Percentiles rank a stretch among this genome's conserved stretches.
Conservation (phyloP, 2,797 vertebrate genomes). For the Paguma larvata region DNA sequence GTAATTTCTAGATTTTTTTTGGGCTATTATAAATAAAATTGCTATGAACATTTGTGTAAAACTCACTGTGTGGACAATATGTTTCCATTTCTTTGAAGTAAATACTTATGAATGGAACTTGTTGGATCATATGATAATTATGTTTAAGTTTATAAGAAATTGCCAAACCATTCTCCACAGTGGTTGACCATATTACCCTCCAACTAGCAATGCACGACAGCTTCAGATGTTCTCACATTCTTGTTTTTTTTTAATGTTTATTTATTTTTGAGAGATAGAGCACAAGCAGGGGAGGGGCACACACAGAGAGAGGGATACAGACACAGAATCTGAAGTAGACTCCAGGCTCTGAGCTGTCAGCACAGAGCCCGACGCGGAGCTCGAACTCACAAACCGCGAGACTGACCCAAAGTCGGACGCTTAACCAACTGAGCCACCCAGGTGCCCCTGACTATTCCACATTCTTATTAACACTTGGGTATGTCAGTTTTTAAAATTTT, state of each 20-base stretch:
- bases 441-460: neutral
- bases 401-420: too few species aligned
- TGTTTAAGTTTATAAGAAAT: neutral
- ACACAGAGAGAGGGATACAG: too few species aligned
- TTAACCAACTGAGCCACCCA: too few species aligned
- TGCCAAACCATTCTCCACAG: neutral
- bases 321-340: too few species aligned
- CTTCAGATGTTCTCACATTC: neutral
- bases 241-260: too few species aligned
- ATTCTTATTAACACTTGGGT: neutral
- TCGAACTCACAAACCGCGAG: too few species aligned
- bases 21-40: conserved; percentile 18
- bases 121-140: neutral
- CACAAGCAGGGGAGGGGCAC: too few species aligned
- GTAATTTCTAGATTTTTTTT: neutral
- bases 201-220: neutral
- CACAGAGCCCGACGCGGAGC: too few species aligned
- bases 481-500: conserved; percentile 15
- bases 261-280: too few species aligned
- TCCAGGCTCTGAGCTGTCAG: too few species aligned
- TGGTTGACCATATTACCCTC: neutral
- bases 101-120: neutral
- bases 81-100: conserved; percentile 39
- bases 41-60: neutral
- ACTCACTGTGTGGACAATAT: neutral